Base-by-base conservation (phyloP, 2,888 invertebrate genomes). In the Alloplasta piceator region DNA sequence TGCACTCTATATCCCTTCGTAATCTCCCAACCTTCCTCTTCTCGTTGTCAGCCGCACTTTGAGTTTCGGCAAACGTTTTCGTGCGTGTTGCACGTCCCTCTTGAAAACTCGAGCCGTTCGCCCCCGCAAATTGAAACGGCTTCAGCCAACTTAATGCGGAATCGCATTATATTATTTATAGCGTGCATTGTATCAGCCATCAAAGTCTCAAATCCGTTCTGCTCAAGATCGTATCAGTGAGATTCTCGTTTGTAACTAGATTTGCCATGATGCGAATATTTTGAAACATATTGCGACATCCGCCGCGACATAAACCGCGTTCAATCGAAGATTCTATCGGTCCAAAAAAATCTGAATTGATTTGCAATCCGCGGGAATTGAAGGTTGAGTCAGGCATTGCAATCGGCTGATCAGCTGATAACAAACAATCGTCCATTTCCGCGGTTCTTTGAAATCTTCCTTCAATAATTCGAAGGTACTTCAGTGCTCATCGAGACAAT, bases 1-100 rank as follows among this genome's bases (percentile, higher is more conserved):
- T 6, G 7, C 7, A 46, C 70, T 78, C 75, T 77, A 55, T 81
- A 80, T 85, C 82, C 79, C 66, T 61, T 71, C 76, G 76, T 73
- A 76, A 79, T 74, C 79, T 80, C 63, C 39, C 66, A 63, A 14
- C 72, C 38, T 60, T 50, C 66, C 63, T 39, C 68, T 70, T 39
- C 71, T 70, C 74, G 66, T 52, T 60, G 41, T 39, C 67, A 52
- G 61, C 9, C 60, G 36, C 61, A 60, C 16, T 26, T 48, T 60
- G 46, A 46, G 16, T 72, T 78, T 77, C 66, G 80, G 73, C 56
- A 81, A 83, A 70, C 55, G 74, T 78, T 80, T 78, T 67, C 50
- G 60, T 70, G 36, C 36, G 46, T 26, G 41, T 16, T 16, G 6
- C 36, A 26, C 26, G 3, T 61, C 36, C 43, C 43, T 36, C 55